Evolutionary conservation across 1,140 invertebrate species (phyloP).

Genomic region (Apis dorsata): DNA sequence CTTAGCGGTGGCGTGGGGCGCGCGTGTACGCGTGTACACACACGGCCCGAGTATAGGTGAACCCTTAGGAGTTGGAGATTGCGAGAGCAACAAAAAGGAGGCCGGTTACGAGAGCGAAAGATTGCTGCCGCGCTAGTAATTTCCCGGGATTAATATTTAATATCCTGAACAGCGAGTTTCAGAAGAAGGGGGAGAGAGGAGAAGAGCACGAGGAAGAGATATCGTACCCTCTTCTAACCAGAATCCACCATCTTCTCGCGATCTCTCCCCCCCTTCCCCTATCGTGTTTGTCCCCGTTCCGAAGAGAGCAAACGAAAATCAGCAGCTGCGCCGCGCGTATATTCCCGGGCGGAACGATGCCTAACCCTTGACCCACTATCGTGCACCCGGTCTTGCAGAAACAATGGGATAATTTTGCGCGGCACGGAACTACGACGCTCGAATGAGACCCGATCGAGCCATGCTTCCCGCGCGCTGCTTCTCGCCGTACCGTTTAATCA

Average conservation of each 20-base stretch:
- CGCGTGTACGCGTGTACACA: conserved; percentile 1
- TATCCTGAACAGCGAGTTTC: conserved; percentile 68
- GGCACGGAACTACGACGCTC: conserved; percentile 1
- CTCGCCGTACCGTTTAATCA: conserved; percentile 22
- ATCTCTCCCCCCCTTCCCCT: no score
- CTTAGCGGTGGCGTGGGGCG: conserved; percentile 35
- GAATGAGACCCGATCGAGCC: conserved; percentile 46
- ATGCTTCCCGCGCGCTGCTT: background rate
- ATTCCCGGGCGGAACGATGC: background rate
- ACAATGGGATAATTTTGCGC: conserved; percentile 50
- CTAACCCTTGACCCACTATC: conserved; percentile 57
- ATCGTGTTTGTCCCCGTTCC: conserved; percentile 4
- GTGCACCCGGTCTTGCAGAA: conserved; percentile 18
- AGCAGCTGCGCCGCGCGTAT: background rate
- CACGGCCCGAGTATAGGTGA: background rate
- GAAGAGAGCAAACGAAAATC: conserved; percentile 1
- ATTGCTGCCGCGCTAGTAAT: conserved; percentile 75
- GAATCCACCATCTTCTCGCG: background rate
- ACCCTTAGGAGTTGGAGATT: conserved; percentile 67
- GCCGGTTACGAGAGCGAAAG: conserved; percentile 63
- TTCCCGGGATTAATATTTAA: conserved; percentile 80
- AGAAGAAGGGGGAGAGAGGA: conserved; percentile 1
- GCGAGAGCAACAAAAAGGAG: conserved; percentile 65
- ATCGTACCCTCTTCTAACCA: conserved; percentile 8
- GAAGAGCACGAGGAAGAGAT: background rate